phyloP scores from a whole-genome alignment of 2,888 invertebrate genomes.

The Camponotus fellah region DNA sequence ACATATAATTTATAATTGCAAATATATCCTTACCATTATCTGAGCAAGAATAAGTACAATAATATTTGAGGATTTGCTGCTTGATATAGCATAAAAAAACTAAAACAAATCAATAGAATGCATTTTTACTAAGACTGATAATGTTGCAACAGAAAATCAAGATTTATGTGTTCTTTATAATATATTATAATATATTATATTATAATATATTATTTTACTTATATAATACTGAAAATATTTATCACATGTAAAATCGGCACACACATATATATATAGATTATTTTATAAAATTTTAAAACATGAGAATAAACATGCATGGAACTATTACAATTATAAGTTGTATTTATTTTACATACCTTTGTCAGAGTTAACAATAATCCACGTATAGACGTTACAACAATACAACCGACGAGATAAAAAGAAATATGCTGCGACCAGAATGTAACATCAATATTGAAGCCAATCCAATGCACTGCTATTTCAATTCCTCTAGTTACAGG shows the following conservation, averaged over 20 bases:
- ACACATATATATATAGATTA: neutral
- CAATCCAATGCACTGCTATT: slow-evolving; percentile 98
- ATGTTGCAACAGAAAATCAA: slow-evolving; percentile 28
- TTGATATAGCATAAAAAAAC: slow-evolving; percentile 99
- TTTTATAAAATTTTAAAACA: slow-evolving; percentile 17
- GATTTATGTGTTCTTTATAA: slow-evolving; percentile 11
- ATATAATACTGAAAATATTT: neutral
- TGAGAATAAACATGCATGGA: slow-evolving; percentile 5
- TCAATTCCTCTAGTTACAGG: slow-evolving; percentile 98
- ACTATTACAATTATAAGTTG: neutral
- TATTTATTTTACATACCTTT: slow-evolving; percentile 89
- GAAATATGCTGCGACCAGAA: slow-evolving; percentile 99
- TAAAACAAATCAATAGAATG: slow-evolving; percentile 86
- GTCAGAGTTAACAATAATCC: slow-evolving; percentile 98
- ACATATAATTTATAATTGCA: slow-evolving; percentile 14
- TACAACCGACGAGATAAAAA: slow-evolving; percentile 98
- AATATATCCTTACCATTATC: slow-evolving; percentile 92
- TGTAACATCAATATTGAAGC: slow-evolving; percentile 97
- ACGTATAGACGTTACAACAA: slow-evolving; percentile 98
- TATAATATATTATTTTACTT: neutral
- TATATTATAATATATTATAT: too few species aligned
- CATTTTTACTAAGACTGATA: slow-evolving; percentile 53
- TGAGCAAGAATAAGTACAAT: slow-evolving; percentile 98
- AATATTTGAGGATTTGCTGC: slow-evolving; percentile 99
- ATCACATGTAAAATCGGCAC: neutral